Percentiles rank a stretch among this genome's conserved stretches.
Evolutionary conservation across 2,888 invertebrate genomes (phyloP).

Genomic region (Halictus ligatus): DNA sequence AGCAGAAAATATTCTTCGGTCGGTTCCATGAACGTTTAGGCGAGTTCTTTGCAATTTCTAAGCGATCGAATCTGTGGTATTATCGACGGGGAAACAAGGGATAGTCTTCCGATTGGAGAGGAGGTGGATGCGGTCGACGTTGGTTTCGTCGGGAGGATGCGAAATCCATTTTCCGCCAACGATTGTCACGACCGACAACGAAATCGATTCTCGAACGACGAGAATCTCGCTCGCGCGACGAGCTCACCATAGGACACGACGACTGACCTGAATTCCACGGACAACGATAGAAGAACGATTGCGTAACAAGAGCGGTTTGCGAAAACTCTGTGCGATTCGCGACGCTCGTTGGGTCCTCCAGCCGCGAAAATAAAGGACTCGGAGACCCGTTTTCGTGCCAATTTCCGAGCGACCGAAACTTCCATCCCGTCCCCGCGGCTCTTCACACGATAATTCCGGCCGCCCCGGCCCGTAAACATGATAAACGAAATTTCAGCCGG

Average conservation of each 20-base stretch:
- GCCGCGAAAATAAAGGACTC: background rate
- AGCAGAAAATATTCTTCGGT: background rate
- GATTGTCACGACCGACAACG: background rate
- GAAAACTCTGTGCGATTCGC: constrained; percentile 58
- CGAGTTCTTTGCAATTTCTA: too few relatives aligned
- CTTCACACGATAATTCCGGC: background rate
- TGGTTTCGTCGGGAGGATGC: too few relatives aligned
- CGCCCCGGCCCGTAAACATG: background rate
- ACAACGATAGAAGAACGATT: constrained; percentile 77
- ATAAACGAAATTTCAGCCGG: background rate
- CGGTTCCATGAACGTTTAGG: background rate
- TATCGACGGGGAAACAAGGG: too few relatives aligned
- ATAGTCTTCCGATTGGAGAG: too few relatives aligned
- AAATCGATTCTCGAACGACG: constrained; percentile 57
- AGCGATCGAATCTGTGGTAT: too few relatives aligned
- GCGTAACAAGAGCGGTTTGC: constrained; percentile 73
- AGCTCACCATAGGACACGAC: constrained; percentile 73
- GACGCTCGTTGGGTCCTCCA: constrained; percentile 60
- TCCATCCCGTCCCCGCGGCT: background rate
- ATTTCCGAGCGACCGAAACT: background rate
- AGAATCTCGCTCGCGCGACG: constrained; percentile 68
- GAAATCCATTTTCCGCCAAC: too few relatives aligned
- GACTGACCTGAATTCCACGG: constrained; percentile 80
- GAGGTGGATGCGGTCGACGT: too few relatives aligned
- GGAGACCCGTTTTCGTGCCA: background rate